These are phyloP conservation scores for Acronicta alni DNA, from an alignment of 2,888 invertebrate species.

Conservation along the genomic window DNA sequence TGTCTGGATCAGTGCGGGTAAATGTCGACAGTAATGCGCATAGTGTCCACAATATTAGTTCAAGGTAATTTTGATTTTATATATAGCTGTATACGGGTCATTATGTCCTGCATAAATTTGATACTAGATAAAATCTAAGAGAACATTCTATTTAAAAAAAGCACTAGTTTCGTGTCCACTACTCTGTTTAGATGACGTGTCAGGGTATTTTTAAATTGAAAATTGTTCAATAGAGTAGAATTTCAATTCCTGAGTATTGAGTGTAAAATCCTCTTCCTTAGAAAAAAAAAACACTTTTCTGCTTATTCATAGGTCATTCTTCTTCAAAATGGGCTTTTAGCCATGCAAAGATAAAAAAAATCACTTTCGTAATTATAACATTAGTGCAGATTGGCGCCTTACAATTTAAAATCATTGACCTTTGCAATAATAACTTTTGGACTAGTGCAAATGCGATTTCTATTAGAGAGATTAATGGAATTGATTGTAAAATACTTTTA, in stretches of 20 bases:
- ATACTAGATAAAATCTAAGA: background rate
- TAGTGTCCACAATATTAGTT: constrained; percentile 3
- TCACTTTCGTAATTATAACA: too few species aligned
- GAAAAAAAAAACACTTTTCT: too few species aligned
- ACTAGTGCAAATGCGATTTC: constrained; percentile 3
- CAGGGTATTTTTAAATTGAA: too few species aligned
- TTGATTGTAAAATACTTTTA: background rate
- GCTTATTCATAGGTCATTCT: too few species aligned
- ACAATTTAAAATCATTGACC: constrained; percentile 11
- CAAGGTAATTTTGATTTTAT: constrained; percentile 14
- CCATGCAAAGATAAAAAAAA: too few species aligned
- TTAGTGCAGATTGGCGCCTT: constrained; percentile 2
- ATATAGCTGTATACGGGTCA: constrained; percentile 1
- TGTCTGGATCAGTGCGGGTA: constrained; percentile 9
- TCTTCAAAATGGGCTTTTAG: too few species aligned
- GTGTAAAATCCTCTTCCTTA: too few species aligned
- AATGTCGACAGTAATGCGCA: constrained; percentile 8
- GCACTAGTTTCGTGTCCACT: too few species aligned
- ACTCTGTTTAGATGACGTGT: too few species aligned
- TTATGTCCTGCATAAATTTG: constrained; percentile 13
- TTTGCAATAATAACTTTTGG: constrained; percentile 12
- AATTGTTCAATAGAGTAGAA: too few species aligned
- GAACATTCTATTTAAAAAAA: too few species aligned
- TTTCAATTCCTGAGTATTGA: too few species aligned
- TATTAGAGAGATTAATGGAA: constrained; percentile 3